These are phyloP conservation scores for Pseudoatta argentina DNA, from an alignment of 1,140 invertebrate species.

Conservation along the genomic window DNA sequence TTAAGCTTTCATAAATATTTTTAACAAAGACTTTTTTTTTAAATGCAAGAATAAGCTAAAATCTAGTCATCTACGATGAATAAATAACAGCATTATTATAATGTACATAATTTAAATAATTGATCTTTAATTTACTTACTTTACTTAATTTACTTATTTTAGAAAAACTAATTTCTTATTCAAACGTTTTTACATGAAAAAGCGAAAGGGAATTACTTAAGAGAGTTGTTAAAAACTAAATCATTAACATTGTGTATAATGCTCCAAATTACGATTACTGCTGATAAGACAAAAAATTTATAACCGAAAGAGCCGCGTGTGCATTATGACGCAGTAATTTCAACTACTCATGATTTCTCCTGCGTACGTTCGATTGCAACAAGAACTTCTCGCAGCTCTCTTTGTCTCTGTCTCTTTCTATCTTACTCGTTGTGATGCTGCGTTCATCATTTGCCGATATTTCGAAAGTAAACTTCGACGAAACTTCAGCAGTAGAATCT, in stretches of 20 bases:
- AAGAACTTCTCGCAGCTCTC: conserved; percentile 49
- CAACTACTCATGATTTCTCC: conserved; percentile 69
- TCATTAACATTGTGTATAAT: conserved; percentile 4
- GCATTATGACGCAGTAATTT: conserved; percentile 64
- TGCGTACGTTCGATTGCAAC: conserved; percentile 58
- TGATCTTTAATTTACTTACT: background rate
- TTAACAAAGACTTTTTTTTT: background rate
- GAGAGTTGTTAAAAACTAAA: background rate
- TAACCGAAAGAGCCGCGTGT: conserved; percentile 17
- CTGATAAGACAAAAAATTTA: conserved; percentile 30
- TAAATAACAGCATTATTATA: background rate
- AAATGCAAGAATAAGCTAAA: background rate
- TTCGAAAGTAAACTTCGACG: conserved; percentile 75
- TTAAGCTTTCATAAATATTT: conserved; percentile 16
- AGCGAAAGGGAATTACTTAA: background rate
- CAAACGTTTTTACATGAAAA: background rate
- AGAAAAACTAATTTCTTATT: background rate
- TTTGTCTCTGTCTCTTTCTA: conserved; percentile 3
- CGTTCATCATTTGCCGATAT: conserved; percentile 72
- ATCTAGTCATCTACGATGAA: background rate
- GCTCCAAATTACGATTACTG: conserved; percentile 22
- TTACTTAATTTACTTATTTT: too few species aligned
- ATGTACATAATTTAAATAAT: background rate
- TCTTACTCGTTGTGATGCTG: conserved; percentile 68
- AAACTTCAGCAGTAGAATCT: conserved; percentile 69